phyloP scores from a whole-genome alignment of 2,113 vertebrate species.

The Orientallactaga bullata region DNA sequence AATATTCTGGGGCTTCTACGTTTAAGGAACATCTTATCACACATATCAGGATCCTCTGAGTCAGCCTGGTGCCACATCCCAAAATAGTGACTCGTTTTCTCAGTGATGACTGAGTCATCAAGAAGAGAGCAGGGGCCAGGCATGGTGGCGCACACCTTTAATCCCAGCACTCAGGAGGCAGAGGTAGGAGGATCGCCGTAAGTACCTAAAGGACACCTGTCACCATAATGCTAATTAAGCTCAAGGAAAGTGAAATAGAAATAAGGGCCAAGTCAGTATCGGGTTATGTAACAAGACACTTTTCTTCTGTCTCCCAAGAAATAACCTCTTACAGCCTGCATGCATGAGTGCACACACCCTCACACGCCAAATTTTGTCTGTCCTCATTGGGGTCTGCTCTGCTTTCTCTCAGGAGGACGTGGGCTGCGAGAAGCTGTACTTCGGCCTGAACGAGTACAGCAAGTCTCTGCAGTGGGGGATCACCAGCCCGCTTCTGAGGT shows the following conservation, averaged over 20 bases:
- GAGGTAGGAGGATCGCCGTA: no score
- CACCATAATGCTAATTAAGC: not conserved
- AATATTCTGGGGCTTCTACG: not conserved
- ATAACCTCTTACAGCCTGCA: not conserved
- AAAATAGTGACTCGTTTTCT: constrained; percentile 11
- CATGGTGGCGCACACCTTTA: no score
- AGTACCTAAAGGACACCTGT: not conserved
- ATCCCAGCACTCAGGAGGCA: not conserved
- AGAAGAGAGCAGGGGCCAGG: no score
- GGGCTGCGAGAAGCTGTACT: constrained; percentile 91
- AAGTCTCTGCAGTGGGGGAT: constrained; percentile 97
- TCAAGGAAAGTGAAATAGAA: not conserved
- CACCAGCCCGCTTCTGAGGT: constrained; percentile 96
- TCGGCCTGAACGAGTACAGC: constrained; percentile 97
- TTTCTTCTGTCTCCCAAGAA: constrained; percentile 16
- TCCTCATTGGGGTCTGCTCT: constrained; percentile 71
- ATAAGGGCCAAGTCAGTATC: not conserved
- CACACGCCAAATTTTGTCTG: accelerated
- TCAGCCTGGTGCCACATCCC: not conserved
- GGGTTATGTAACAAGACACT: not conserved
- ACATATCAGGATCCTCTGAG: not conserved
- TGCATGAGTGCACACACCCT: not conserved
- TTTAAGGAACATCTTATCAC: not conserved
- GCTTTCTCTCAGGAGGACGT: constrained; percentile 89
- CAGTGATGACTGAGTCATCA: not conserved